A percentile compares a stretch with the other conserved stretches of the same genome.
Conservation (phyloP, 2,888 invertebrate genomes). For the Apamea sordens region DNA sequence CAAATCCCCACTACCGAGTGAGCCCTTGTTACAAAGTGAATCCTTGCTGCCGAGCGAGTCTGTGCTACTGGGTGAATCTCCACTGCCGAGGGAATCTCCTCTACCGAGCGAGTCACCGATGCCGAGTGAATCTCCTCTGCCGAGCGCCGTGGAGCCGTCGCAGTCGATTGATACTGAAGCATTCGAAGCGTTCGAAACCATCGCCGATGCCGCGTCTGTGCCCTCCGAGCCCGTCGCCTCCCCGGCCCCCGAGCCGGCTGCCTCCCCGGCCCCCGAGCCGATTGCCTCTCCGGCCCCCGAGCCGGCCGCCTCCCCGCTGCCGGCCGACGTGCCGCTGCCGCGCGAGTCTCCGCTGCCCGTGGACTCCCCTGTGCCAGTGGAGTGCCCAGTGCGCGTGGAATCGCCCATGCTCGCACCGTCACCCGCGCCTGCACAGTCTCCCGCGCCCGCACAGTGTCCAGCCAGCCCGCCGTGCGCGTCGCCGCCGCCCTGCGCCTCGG, state of each 20-base stretch:
- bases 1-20: slow-evolving; percentile 63
- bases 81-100: slow-evolving; percentile 61
- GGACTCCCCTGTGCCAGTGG: slow-evolving; percentile 57
- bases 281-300: slow-evolving; percentile 51
- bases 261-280: background rate
- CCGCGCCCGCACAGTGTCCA: slow-evolving; percentile 18
- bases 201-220: slow-evolving; percentile 13
- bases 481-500: slow-evolving; percentile 13
- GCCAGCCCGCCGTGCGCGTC: slow-evolving; percentile 10
- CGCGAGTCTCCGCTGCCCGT: slow-evolving; percentile 61
- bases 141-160: slow-evolving; percentile 41
- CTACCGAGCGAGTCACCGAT: slow-evolving; percentile 62
- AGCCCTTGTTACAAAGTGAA: slow-evolving; percentile 63
- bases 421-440: background rate
- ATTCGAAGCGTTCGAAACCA: slow-evolving; percentile 30
- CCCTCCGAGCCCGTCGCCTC: slow-evolving; percentile 19
- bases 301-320: slow-evolving; percentile 57
- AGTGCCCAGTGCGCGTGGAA: slow-evolving; percentile 29
- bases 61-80: slow-evolving; percentile 62
- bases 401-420: background rate
- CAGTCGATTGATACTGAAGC: slow-evolving; percentile 35
- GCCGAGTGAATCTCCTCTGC: slow-evolving; percentile 59
- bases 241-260: slow-evolving; percentile 10
- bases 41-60: slow-evolving; percentile 59
- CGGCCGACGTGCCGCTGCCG: slow-evolving; percentile 63